Evolutionary conservation across 2,113 vertebrate genomes (phyloP).

Genomic region (Rana temporaria): DNA sequence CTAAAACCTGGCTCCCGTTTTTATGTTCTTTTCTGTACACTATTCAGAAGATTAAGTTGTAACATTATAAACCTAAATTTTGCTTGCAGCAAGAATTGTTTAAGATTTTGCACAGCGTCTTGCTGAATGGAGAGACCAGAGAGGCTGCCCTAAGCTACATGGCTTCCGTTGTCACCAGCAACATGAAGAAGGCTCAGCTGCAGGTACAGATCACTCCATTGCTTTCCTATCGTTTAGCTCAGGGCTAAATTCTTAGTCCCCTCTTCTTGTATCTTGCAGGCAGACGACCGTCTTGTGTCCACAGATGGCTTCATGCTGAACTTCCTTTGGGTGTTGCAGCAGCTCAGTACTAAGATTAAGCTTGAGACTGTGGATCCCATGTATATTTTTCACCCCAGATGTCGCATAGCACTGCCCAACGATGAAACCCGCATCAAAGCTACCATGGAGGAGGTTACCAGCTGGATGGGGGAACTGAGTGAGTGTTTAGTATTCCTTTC

Average conservation of each 20-base stretch:
- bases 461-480: conserved; percentile 90
- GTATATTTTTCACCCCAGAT: conserved; percentile 94
- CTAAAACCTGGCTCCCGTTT: no score
- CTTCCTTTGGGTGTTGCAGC: conserved; percentile 97
- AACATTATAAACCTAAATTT: neutral
- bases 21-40: no score
- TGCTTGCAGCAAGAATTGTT: conserved; percentile 89
- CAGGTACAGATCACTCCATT: conserved; percentile 76
- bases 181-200: conserved; percentile 98
- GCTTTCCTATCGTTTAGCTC: neutral
- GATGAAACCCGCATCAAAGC: conserved; percentile 95
- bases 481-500: conserved; percentile 64
- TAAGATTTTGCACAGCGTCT: conserved; percentile 92
- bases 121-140: conserved; percentile 93
- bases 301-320: conserved; percentile 98
- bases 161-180: conserved; percentile 93
- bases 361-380: conserved; percentile 96
- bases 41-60: no score
- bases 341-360: conserved; percentile 97
- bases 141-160: conserved; percentile 94
- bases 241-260: neutral
- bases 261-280: conserved; percentile 69
- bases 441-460: conserved; percentile 90
- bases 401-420: conserved; percentile 84
- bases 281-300: conserved; percentile 94